Conservation (phyloP, 2,888 invertebrate species). For the Salticus scenicus region DNA sequence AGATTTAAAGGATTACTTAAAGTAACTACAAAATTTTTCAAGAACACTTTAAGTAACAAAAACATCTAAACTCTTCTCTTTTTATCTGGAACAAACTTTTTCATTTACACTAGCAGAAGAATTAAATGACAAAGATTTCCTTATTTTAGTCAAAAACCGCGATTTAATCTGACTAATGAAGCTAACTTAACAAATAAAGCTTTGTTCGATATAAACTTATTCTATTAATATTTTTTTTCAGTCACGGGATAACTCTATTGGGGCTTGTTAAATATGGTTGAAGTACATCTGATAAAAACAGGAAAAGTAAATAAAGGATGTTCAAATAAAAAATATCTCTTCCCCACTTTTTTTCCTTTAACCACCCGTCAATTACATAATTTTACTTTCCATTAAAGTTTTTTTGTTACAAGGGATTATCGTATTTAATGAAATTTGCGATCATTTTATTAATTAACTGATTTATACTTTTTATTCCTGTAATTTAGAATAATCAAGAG, state of each 20-base stretch:
- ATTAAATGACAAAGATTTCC: conserved; percentile 1
- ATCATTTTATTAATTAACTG: conserved; percentile 51
- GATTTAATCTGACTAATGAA: conserved; percentile 55
- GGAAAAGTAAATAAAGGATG: neutral
- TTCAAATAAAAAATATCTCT: neutral
- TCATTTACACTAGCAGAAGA: neutral
- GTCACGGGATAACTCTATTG: neutral
- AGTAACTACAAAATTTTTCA: conserved; percentile 21
- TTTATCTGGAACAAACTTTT: neutral
- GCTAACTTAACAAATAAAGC: conserved; percentile 35
- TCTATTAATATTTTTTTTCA: neutral
- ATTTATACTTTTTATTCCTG: conserved; percentile 35
- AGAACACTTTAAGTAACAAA: neutral
- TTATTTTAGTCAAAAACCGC: conserved; percentile 44
- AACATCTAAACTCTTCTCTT: neutral
- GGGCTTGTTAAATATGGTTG: conserved; percentile 52
- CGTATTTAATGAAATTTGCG: conserved; percentile 62
- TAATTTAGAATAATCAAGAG: neutral
- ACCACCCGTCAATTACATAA: conserved; percentile 29
- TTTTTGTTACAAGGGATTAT: conserved; percentile 29
- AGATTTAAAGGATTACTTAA: neutral
- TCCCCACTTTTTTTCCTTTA: no score
- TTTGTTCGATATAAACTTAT: neutral
- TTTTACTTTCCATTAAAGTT: conserved; percentile 18
- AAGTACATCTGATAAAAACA: neutral